These are phyloP conservation scores for Mechanitis messenoides DNA, from an alignment of 2,888 invertebrate species.

Conservation along the genomic window DNA sequence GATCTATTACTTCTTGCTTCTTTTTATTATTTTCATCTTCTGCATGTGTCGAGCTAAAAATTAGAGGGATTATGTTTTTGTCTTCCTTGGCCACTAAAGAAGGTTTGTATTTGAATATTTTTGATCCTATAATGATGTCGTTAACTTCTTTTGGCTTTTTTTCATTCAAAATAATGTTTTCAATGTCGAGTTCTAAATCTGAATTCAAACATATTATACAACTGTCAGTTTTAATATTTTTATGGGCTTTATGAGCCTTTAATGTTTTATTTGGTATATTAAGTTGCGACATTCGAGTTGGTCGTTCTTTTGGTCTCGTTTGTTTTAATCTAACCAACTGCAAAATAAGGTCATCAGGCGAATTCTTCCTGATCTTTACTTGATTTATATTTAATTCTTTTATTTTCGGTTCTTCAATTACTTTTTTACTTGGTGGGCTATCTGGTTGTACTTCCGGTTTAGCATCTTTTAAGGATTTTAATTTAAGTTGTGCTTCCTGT, in stretches of 20 bases:
- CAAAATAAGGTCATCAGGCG: constrained; percentile 40
- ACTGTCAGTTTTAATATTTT: constrained; percentile 18
- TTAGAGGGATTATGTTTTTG: constrained; percentile 31
- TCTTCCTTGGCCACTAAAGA: constrained; percentile 27
- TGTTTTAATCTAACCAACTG: constrained; percentile 41
- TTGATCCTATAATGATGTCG: constrained; percentile 49
- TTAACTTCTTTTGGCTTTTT: constrained; percentile 21
- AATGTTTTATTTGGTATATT: constrained; percentile 20
- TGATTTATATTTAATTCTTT: constrained; percentile 37
- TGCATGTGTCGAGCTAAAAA: constrained; percentile 37
- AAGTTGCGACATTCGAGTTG: constrained; percentile 26
- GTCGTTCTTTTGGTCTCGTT: constrained; percentile 17
- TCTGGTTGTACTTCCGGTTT: constrained; percentile 11
- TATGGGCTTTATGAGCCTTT: constrained; percentile 24
- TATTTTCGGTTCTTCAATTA: constrained; percentile 23
- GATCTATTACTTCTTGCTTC: background rate
- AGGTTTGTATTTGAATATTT: constrained; percentile 42
- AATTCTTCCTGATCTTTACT: constrained; percentile 34
- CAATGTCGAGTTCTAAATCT: constrained; percentile 39
- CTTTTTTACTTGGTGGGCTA: constrained; percentile 20
- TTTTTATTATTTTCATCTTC: constrained; percentile 15
- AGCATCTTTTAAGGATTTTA: constrained; percentile 18
- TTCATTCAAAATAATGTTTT: constrained; percentile 31
- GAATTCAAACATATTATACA: constrained; percentile 38
- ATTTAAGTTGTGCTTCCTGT: constrained; percentile 21